Evolutionary conservation across 2,888 invertebrate species (phyloP).

Genomic region (Drosophila mayaguana): DNA sequence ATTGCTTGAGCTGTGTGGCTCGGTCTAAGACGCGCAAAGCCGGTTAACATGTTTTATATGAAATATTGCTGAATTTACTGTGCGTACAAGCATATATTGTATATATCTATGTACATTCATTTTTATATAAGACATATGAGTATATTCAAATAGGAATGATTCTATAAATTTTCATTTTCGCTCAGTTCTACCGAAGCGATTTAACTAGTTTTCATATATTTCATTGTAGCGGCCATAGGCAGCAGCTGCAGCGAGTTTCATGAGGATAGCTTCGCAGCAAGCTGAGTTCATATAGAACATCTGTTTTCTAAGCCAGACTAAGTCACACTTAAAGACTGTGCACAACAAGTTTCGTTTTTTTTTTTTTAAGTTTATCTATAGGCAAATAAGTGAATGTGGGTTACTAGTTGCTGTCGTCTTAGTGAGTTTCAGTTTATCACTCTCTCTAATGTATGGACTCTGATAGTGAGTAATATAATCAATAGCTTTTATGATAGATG

Average conservation of each 20-base stretch:
- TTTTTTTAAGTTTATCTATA: neutral
- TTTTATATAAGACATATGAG: neutral
- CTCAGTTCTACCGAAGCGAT: neutral
- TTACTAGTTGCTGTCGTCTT: neutral
- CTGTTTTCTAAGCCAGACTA: neutral
- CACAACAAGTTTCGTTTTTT: no score
- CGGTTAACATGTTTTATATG: neutral
- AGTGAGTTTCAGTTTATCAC: neutral
- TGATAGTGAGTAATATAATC: constrained; percentile 16
- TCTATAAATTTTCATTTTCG: neutral
- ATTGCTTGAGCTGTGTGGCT: neutral
- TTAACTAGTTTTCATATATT: neutral
- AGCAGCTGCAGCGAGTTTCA: neutral
- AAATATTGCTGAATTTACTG: neutral
- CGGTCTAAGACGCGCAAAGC: constrained; percentile 4
- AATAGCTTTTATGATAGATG: constrained; percentile 16
- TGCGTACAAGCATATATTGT: no score
- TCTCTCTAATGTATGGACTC: constrained; percentile 3
- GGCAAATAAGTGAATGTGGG: neutral
- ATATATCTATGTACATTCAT: neutral
- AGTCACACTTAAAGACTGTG: no score
- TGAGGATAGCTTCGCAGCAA: neutral
- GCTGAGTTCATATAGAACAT: neutral
- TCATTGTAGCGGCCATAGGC: neutral
- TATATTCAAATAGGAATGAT: neutral